phyloP scores from a whole-genome alignment of 2,113 vertebrate species.

The Rafetus swinhoei region DNA sequence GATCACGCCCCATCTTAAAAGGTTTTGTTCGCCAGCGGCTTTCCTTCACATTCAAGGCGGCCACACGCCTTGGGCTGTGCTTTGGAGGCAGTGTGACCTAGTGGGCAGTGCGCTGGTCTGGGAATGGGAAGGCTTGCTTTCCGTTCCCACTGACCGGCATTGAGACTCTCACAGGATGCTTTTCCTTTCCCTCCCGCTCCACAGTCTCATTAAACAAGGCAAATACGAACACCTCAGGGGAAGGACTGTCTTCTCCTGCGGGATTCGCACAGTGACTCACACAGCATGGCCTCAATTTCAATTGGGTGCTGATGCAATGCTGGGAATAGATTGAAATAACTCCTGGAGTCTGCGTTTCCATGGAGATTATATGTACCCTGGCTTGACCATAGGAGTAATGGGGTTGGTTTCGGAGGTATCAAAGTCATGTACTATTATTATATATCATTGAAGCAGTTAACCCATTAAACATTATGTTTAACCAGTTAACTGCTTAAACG shows the following conservation, averaged over 20 bases:
- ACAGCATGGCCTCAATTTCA: fast-evolving
- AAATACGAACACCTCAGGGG: fast-evolving
- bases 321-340: background rate
- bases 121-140: background rate
- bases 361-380: background rate
- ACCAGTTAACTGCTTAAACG: too few species aligned
- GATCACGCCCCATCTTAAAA: background rate
- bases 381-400: background rate
- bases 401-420: fast-evolving
- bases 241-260: fast-evolving
- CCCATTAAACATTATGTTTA: too few species aligned
- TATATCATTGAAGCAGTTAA: too few species aligned
- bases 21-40: background rate
- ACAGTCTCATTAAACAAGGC: fast-evolving
- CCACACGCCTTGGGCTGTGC: fast-evolving
- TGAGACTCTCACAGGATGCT: background rate
- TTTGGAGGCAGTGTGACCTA: fast-evolving
- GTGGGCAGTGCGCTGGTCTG: background rate
- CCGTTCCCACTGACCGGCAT: background rate
- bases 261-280: background rate
- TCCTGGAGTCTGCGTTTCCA: background rate
- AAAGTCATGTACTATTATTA: fast-evolving
- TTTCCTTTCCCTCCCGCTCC: background rate
- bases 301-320: fast-evolving
- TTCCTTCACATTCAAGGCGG: background rate